These are phyloP conservation scores for Agrochola litura DNA, from an alignment of 2,888 invertebrate species.

Conservation along the genomic window DNA sequence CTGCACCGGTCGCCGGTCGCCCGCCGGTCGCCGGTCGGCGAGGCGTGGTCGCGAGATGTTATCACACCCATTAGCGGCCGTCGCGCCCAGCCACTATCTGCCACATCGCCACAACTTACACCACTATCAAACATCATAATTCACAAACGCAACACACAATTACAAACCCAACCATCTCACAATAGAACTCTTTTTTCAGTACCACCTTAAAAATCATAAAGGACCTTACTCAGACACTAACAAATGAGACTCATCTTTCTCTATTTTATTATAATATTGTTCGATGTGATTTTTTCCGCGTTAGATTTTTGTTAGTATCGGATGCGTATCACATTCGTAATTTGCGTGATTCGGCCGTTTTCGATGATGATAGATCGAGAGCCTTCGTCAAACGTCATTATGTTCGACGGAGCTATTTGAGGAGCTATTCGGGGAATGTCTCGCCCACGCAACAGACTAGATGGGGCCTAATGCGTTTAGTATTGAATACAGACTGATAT, in stretches of 20 bases:
- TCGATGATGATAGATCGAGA: conserved; percentile 80
- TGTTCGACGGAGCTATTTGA: conserved; percentile 79
- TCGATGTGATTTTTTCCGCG: conserved; percentile 79
- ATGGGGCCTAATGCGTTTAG: conserved; percentile 85
- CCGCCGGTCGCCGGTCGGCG: conserved; percentile 56
- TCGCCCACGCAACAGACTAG: conserved; percentile 78
- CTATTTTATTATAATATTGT: conserved; percentile 73
- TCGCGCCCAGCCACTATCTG: conserved; percentile 86
- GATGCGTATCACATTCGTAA: conserved; percentile 78
- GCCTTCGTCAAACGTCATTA: conserved; percentile 79
- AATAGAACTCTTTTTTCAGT: conserved; percentile 63
- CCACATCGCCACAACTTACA: conserved; percentile 78
- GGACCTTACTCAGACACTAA: conserved; percentile 29
- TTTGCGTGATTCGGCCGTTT: conserved; percentile 88
- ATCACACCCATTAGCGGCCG: conserved; percentile 88
- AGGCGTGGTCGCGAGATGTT: conserved; percentile 88
- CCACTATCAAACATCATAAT: conserved; percentile 75
- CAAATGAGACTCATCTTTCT: conserved; percentile 72
- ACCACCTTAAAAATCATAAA: not conserved
- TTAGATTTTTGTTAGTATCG: conserved; percentile 70
- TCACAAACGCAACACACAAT: conserved; percentile 53
- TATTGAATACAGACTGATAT: conserved; percentile 82
- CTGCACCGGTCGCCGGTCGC: conserved; percentile 58
- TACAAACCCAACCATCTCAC: conserved; percentile 54
- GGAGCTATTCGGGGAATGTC: conserved; percentile 81